Percentiles rank a stretch among this genome's conserved stretches.
Evolutionary conservation across 2,797 vertebrate species (phyloP).

Genomic region (Hippopotamyrus pictus): DNA sequence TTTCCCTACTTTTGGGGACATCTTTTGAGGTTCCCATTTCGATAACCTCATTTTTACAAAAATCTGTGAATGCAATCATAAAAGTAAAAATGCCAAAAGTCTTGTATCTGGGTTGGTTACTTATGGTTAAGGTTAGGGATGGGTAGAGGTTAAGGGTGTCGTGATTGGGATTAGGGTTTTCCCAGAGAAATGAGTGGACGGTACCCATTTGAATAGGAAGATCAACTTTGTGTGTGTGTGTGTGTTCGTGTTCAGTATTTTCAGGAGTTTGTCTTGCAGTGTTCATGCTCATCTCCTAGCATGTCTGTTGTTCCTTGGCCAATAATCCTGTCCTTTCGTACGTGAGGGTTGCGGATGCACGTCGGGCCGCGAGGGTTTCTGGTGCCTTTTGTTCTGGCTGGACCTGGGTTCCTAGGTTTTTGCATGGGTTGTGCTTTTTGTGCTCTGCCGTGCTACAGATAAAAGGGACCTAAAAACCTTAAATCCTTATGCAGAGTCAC

Average conservation of each 20-base stretch:
- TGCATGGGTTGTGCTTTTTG: not conserved
- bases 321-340: not conserved
- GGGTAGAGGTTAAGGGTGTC: no score
- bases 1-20: no score
- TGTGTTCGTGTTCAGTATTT: not conserved
- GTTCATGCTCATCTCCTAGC: not conserved
- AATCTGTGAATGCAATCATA: no score
- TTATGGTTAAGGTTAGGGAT: no score
- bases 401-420: not conserved
- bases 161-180: no score
- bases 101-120: no score
- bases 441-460: not conserved
- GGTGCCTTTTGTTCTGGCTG: not conserved
- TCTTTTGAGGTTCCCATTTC: no score
- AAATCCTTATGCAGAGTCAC: not conserved
- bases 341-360: not conserved
- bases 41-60: no score
- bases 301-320: not conserved
- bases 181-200: no score
- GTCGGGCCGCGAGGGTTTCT: not conserved
- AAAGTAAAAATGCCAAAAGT: no score
- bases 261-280: not conserved
- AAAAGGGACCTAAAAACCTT: not conserved
- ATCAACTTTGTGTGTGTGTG: not conserved
- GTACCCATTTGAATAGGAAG: no score